These are phyloP conservation scores for Pogonocherus hispidulus DNA, from an alignment of 2,888 invertebrate species.

Conservation along the genomic window DNA sequence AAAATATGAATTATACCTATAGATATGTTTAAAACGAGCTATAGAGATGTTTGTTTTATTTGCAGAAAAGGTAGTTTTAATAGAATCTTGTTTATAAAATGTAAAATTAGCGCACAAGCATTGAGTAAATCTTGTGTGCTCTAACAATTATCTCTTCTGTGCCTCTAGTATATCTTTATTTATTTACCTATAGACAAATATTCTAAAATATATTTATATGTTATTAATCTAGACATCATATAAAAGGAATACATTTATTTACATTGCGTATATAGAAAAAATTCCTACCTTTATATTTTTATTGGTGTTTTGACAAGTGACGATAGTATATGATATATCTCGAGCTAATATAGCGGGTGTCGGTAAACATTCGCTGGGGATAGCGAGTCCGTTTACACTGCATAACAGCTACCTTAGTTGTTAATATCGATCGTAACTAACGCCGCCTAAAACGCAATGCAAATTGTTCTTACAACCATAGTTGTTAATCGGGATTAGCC, in stretches of 20 bases:
- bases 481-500: too few species aligned
- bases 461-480: too few species aligned
- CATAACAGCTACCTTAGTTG: too few species aligned
- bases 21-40: too few species aligned
- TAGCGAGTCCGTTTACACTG: too few species aligned
- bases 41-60: too few species aligned
- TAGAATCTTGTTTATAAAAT: too few species aligned
- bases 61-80: too few species aligned
- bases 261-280: conserved; percentile 22
- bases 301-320: conserved; percentile 33
- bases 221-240: not conserved
- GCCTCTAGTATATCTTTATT: not conserved
- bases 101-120: not conserved
- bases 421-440: too few species aligned
- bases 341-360: conserved; percentile 23
- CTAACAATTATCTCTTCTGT: not conserved
- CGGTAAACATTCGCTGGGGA: too few species aligned
- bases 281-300: conserved; percentile 3
- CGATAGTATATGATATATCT: conserved; percentile 23
- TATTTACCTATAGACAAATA: not conserved
- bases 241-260: conserved; percentile 17
- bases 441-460: too few species aligned
- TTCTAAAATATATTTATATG: not conserved
- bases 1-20: too few species aligned
- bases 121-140: not conserved